Percentiles rank a stretch among this genome's conserved stretches.
phyloP scores from a whole-genome alignment of 1,140 invertebrate genomes.

The Physella acuta region DNA sequence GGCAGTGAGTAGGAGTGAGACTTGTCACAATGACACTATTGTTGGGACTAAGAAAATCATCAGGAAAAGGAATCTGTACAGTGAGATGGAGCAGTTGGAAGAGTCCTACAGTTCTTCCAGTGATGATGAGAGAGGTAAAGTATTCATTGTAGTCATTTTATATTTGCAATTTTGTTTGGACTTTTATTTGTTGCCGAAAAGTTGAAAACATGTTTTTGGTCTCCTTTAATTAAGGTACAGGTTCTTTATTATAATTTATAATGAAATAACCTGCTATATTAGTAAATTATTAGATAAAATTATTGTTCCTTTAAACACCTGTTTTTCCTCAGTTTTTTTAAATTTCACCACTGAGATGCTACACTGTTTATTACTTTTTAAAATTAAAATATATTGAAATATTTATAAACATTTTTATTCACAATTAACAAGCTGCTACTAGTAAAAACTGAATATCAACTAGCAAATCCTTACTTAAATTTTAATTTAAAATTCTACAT shows the following conservation, averaged over 20 bases:
- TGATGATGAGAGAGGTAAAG: background rate
- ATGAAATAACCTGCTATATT: background rate
- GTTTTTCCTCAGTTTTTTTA: too few relatives aligned
- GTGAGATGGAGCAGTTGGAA: background rate
- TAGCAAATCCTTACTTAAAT: too few relatives aligned
- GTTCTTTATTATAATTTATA: background rate
- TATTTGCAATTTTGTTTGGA: background rate
- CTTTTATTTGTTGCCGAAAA: background rate
- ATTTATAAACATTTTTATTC: too few relatives aligned
- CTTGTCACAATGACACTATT: background rate
- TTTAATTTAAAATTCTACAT: too few relatives aligned
- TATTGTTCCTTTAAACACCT: too few relatives aligned
- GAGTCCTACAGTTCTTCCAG: background rate
- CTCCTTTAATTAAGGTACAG: background rate
- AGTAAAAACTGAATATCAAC: too few relatives aligned
- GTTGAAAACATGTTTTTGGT: background rate
- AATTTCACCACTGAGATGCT: too few relatives aligned
- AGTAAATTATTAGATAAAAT: background rate
- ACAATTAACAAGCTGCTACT: too few relatives aligned
- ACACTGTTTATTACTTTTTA: too few relatives aligned
- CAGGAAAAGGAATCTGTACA: constrained; percentile 1
- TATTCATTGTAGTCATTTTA: background rate
- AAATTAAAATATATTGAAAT: too few relatives aligned
- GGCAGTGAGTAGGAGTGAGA: background rate
- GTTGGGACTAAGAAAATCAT: background rate